A percentile compares a stretch with the other conserved stretches of the same genome.
Evolutionary conservation across 2,113 vertebrate genomes (phyloP).

Genomic region (Pardalotus punctatus): DNA sequence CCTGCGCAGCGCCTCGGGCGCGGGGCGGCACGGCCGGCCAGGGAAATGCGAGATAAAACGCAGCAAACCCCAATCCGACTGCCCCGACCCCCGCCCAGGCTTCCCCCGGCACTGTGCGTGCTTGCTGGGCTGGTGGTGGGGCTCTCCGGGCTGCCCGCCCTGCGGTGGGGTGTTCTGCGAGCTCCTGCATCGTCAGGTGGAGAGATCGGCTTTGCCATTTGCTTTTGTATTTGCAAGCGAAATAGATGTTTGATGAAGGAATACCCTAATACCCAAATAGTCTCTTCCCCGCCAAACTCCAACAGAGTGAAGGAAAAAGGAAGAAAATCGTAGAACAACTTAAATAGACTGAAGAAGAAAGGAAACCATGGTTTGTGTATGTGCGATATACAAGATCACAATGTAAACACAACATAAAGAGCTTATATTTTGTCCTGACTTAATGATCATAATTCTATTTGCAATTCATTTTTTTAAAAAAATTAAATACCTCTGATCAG

Average conservation of each 20-base stretch:
- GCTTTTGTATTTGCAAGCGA: background rate
- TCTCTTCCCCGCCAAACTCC: background rate
- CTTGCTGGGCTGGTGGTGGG: rapidly evolving
- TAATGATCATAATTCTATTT: background rate
- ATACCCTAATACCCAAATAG: background rate
- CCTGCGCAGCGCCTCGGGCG: background rate
- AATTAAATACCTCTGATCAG: background rate
- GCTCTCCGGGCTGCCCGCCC: background rate
- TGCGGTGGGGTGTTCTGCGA: rapidly evolving
- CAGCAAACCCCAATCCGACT: rapidly evolving
- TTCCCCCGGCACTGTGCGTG: background rate
- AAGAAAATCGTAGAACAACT: background rate
- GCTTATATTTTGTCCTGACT: background rate
- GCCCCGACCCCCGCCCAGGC: rapidly evolving
- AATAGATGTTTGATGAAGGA: background rate
- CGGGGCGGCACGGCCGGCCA: rapidly evolving
- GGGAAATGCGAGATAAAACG: rapidly evolving
- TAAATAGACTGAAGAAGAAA: background rate
- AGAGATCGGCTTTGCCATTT: rapidly evolving
- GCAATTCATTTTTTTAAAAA: background rate
- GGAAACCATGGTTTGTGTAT: background rate
- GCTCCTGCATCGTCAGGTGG: rapidly evolving
- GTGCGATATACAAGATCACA: background rate
- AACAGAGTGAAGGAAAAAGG: background rate
- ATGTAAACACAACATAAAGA: background rate